These are phyloP conservation scores for Anthonomus grandis DNA, from an alignment of 1,140 invertebrate genomes.

Conservation along the genomic window DNA sequence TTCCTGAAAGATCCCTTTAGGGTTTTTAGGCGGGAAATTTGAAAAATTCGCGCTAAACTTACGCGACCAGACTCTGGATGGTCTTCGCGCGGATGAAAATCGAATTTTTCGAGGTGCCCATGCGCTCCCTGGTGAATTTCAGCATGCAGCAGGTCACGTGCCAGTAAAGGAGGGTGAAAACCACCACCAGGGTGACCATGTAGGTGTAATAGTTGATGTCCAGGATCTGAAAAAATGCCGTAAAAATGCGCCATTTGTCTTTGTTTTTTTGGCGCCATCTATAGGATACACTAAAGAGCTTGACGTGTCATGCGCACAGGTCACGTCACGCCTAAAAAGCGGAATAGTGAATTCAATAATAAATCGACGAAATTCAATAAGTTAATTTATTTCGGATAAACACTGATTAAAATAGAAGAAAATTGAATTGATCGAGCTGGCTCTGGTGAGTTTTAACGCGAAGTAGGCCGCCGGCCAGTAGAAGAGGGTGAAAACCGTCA, in stretches of 20 bases:
- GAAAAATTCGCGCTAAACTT: not conserved
- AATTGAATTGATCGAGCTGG: not conserved
- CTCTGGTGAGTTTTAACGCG: slow-evolving; percentile 24
- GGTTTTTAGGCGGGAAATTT: not conserved
- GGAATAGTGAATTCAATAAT: no score
- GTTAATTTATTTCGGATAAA: no score
- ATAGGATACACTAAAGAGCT: no score
- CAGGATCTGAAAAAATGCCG: slow-evolving; percentile 32
- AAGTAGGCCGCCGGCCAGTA: slow-evolving; percentile 35
- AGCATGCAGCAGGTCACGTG: slow-evolving; percentile 33
- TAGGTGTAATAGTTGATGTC: slow-evolving; percentile 30
- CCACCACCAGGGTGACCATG: slow-evolving; percentile 30
- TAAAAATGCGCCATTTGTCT: no score
- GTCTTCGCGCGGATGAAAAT: slow-evolving; percentile 9
- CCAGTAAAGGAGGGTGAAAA: slow-evolving; percentile 32
- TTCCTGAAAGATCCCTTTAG: not conserved
- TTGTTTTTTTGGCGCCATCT: not conserved
- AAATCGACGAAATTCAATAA: no score
- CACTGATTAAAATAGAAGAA: no score
- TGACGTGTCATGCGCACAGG: no score
- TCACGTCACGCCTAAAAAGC: no score
- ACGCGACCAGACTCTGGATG: not conserved
- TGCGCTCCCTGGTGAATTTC: slow-evolving; percentile 16
- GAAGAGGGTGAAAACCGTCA: slow-evolving; percentile 28
- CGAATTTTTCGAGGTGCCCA: not conserved